Evolutionary conservation across 35 echinoderm and acorn worm genomes (phyloP).

Genomic region (Apostichopus parvimensis): DNA sequence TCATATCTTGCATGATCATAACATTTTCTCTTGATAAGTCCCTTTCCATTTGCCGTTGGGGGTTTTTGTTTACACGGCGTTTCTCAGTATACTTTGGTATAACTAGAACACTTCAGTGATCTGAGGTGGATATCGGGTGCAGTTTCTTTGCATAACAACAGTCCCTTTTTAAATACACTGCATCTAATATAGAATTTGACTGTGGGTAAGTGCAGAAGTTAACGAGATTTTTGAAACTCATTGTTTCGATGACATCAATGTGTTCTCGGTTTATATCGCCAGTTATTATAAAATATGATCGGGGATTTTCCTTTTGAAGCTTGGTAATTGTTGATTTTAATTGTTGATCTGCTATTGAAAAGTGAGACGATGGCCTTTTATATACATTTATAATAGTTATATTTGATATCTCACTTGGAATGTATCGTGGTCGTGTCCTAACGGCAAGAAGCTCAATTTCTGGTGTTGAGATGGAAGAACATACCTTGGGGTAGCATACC

Average conservation of each 20-base stretch:
- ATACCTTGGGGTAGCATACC: background rate
- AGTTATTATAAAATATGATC: conserved; percentile 5
- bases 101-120: background rate
- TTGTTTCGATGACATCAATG: conserved; percentile 20
- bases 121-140: background rate
- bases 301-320: background rate
- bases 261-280: conserved; percentile 25
- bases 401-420: conserved; percentile 37
- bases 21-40: background rate
- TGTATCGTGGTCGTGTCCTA: background rate
- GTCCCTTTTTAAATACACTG: background rate
- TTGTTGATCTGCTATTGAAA: conserved; percentile 8
- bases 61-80: background rate
- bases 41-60: background rate
- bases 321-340: background rate
- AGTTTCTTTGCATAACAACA: background rate
- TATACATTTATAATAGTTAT: conserved; percentile 22
- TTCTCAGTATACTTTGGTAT: conserved; percentile 37
- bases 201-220: conserved; percentile 32
- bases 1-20: conserved; percentile 5
- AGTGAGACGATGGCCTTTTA: conserved; percentile 22
- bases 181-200: conserved; percentile 19
- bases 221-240: conserved; percentile 34
- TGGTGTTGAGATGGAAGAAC: conserved; percentile 4
- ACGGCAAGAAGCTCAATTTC: conserved; percentile 21